Evolutionary conservation across 2,113 vertebrate genomes (phyloP), one percentile per base, ranked within the genome.

Genomic region (Ariopsis seemanni): DNA sequence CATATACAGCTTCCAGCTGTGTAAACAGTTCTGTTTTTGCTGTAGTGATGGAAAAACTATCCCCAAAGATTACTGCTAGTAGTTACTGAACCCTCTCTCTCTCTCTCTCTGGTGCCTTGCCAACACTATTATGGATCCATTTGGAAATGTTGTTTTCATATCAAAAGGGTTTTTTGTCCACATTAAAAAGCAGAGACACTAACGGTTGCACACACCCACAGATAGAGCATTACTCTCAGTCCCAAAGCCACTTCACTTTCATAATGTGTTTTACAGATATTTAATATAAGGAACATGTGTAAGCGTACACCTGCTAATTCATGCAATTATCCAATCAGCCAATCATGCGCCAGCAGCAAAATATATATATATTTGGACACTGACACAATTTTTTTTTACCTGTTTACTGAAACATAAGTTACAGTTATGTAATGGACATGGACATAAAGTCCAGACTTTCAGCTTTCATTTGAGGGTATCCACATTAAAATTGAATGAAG

Each of bases 41-140:
- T 87, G 78, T 48, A 34, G 53, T 80, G 80, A 87, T 72, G 65
- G 86, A 81, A 87, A 82, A 74, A 74, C 53, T 62, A 30, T 87
- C 79, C 78, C 65, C 75, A 60, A 60, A 81, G 85, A 67, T 27
- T 69, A 50, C 63, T 87, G 30, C 63, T 72, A 7, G 34, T 80
- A 57, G 12, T 55, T 55, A 48, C 18, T 17, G 12, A n/a, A 34
- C 27, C 8, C 18, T 27, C n/a, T 10, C 48, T 10, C 58, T 12
- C 34, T 18, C 11, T 58, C 74, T 58, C 78, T 80, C 77, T 80
- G 12, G 77, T 79, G 52, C 52, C 14, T 55, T 79, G 22, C 77
- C 77, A 79, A 27, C n/a, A 20, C 7, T 27, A 14, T 79, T 79
- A 30, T 58, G 17, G 15, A 80, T 80, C 78, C 78, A 58, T 80